phyloP scores from a whole-genome alignment of 2,888 invertebrate species.

The Lasioglossum malachurum region DNA sequence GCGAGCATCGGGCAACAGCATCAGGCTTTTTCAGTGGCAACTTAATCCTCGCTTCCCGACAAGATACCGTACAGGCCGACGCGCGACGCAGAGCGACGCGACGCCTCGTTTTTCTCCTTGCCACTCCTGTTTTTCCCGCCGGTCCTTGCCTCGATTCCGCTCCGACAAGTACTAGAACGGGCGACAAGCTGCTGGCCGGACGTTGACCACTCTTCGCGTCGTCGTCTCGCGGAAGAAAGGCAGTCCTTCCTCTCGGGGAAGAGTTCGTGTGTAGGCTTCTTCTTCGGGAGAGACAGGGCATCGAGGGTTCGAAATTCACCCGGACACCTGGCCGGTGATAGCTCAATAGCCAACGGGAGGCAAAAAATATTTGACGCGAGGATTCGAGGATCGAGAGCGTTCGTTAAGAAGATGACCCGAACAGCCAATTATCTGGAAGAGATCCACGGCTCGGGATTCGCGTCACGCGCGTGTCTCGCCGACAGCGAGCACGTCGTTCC shows the following conservation, averaged over 20 bases:
- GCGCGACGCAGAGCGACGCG: constrained; percentile 35
- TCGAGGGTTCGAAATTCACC: background rate
- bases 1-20: background rate
- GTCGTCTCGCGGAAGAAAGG: constrained; percentile 9
- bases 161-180: constrained; percentile 47
- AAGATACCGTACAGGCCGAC: constrained; percentile 51
- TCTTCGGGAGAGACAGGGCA: background rate
- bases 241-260: background rate
- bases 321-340: background rate
- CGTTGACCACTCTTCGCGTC: constrained; percentile 60
- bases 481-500: constrained; percentile 49
- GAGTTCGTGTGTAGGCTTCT: background rate
- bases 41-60: constrained; percentile 47
- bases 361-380: constrained; percentile 11
- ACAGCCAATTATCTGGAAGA: constrained; percentile 64
- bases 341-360: background rate
- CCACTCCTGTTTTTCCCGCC: constrained; percentile 44
- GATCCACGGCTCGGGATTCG: constrained; percentile 40
- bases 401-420: constrained; percentile 41
- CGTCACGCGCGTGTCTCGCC: constrained; percentile 58
- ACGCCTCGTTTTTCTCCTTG: constrained; percentile 57
- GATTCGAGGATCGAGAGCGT: constrained; percentile 30
- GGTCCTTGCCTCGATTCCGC: constrained; percentile 48
- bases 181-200: constrained; percentile 36
- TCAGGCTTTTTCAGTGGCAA: background rate